phyloP scores from a whole-genome alignment of 92 coral and sea anemone genomes.

The Actinernus sp. region DNA sequence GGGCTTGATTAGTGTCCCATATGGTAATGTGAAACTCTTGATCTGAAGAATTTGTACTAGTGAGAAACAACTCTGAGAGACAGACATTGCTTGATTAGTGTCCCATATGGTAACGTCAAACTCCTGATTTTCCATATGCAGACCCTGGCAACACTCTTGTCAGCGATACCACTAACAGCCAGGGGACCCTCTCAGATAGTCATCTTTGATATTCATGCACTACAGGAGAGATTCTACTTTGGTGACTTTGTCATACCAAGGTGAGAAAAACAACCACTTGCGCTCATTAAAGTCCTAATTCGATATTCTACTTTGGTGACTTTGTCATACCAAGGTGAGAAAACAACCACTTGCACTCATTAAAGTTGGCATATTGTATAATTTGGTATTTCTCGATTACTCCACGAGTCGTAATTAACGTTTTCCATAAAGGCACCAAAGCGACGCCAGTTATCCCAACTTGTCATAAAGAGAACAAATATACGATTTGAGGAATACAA shows the following conservation, averaged over 20 bases:
- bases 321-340: constrained; percentile 94
- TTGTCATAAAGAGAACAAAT: no score
- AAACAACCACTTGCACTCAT: neutral
- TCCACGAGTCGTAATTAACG: no score
- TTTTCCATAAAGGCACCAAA: no score
- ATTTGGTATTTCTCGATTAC: neutral
- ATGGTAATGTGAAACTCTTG: no score
- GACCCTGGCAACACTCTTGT: constrained; percentile 92
- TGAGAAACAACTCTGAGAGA: no score
- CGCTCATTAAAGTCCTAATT: neutral
- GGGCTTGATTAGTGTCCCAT: no score
- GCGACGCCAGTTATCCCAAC: no score
- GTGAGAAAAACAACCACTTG: constrained; percentile 23
- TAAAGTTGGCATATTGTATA: neutral
- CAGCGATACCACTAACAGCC: constrained; percentile 94
- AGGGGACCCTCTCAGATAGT: constrained; percentile 98
- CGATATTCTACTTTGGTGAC: constrained; percentile 92
- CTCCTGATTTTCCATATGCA: no score
- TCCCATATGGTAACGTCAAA: no score
- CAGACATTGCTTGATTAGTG: no score
- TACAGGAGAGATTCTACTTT: constrained; percentile 96
- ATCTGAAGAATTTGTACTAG: no score
- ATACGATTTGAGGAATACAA: no score
- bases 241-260: constrained; percentile 97
- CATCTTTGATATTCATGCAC: constrained; percentile 95